Evolutionary conservation across 2,113 vertebrate genomes (phyloP).

Genomic region (Theropithecus gelada): DNA sequence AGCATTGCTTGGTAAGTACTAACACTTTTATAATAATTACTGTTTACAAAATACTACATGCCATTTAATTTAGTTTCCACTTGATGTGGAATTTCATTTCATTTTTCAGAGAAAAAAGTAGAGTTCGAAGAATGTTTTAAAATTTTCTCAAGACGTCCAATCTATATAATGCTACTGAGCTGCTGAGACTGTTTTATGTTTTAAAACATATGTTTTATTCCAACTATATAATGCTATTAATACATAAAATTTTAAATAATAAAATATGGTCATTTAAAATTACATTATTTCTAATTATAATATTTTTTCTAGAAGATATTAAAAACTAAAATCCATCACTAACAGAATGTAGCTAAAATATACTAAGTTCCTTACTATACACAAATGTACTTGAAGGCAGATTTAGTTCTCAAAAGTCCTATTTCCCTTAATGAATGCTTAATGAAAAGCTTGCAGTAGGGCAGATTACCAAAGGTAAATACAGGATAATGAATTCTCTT

Average conservation of each 20-base stretch:
- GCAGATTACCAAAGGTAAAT: conserved; percentile 39
- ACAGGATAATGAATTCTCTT: conserved; percentile 59
- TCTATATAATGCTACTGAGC: neutral
- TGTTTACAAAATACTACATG: neutral
- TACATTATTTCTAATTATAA: neutral
- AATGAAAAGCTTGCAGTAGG: conserved; percentile 27
- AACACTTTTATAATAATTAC: neutral
- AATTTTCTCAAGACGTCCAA: neutral
- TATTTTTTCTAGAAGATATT: neutral
- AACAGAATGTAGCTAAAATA: neutral
- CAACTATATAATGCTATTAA: neutral
- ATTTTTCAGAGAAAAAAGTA: neutral
- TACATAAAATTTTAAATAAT: neutral
- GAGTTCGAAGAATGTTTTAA: neutral
- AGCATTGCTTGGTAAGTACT: neutral
- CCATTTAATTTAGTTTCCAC: neutral
- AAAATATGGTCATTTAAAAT: neutral
- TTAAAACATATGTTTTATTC: neutral
- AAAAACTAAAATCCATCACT: neutral
- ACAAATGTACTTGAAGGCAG: conserved; percentile 26
- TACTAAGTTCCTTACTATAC: neutral
- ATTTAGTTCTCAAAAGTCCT: conserved; percentile 29
- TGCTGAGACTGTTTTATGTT: too few species aligned
- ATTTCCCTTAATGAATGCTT: conserved; percentile 15
- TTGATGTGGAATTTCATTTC: neutral